These are phyloP conservation scores for Canis aureus DNA, from an alignment of 2,113 vertebrate genomes.

Conservation along the genomic window DNA sequence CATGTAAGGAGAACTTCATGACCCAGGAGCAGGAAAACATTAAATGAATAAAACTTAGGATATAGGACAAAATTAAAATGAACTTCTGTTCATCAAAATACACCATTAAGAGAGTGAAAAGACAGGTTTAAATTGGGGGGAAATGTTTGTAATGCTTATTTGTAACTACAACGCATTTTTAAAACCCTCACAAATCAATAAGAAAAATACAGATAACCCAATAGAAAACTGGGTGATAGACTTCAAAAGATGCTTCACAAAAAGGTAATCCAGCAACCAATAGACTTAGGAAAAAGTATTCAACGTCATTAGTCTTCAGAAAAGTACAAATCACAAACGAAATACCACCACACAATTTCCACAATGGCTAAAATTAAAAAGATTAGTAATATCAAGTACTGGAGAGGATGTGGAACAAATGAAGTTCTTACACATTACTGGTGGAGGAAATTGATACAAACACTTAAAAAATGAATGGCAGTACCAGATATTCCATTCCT, in stretches of 20 bases:
- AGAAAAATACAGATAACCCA: background rate
- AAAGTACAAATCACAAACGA: background rate
- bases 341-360: background rate
- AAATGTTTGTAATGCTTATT: background rate
- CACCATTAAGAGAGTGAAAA: background rate
- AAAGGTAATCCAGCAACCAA: background rate
- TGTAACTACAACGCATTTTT: background rate
- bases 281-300: background rate
- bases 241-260: background rate
- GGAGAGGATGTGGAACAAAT: background rate
- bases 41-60: background rate
- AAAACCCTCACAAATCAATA: background rate
- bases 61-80: background rate
- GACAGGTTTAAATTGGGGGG: background rate
- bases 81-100: background rate
- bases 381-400: background rate
- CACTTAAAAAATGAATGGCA: background rate
- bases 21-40: background rate
- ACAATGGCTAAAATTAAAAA: background rate
- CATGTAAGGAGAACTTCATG: background rate
- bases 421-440: background rate
- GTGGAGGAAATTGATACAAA: background rate
- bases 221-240: background rate
- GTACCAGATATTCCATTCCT: background rate
- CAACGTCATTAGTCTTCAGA: background rate